Evolutionary conservation across 2,888 invertebrate species (phyloP), one percentile per base, ranked within the genome.

Genomic region (Hydraecia micacea): DNA sequence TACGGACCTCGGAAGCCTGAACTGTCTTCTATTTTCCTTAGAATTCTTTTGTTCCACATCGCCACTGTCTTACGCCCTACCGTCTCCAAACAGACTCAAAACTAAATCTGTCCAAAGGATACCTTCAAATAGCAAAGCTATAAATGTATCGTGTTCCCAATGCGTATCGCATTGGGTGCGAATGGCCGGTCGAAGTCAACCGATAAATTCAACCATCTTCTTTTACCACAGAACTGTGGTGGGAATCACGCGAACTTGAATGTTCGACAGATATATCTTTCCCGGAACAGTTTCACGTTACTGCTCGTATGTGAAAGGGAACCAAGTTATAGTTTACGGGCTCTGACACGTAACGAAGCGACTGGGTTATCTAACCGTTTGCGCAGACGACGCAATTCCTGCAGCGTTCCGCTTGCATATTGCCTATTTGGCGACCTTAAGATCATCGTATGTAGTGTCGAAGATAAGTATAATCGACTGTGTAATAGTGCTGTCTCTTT

Each of bases 221-320:
- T 75, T 81, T 86, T 77, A 78, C 79, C 76, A 68, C 66, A 63
- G 72, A 75, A 71, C 75, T 84, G 78, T 82, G 73, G 80, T 80
- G 73, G 72, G 84, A 80, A 84, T 62, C 88, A 89, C 81, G 87
- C 87, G 74, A 89, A 74, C 82, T 80, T 80, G 75, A 69, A 76
- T 63, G 69, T 75, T 71, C 70, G 67, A 75, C 62, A 70, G 75
- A 83, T 82, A 83, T 84, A 86, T 80, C 80, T 70, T 70, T 42
- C 60, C 69, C 85, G 85, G 81, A 87, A 86, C 76, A 60, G 79
- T 71, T 71, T 81, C 79, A 72, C 69, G 72, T 79, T 86, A 85
- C 77, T 72, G 60, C 71, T 65, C 39, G 70, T 73, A 62, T 72
- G 81, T 84, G 84, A 77, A 87, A 84, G 77, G 81, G 73, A 77